Conservation (phyloP, 2,888 invertebrate species). For the Caenorhabditis sp. region DNA sequence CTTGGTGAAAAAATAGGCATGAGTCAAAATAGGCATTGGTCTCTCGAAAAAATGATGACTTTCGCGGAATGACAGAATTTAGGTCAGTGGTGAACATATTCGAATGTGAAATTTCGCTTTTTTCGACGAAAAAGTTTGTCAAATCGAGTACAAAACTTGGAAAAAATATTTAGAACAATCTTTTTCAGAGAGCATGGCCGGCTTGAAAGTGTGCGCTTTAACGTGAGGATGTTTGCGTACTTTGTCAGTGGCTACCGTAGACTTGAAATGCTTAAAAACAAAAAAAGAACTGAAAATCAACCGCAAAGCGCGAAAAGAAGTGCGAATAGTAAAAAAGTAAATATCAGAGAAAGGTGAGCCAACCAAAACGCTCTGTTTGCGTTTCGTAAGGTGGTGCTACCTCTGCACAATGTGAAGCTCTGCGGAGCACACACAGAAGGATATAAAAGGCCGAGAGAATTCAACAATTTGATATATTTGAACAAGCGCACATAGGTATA, state of each 20-base stretch:
- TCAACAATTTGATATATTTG: slow-evolving; percentile 56
- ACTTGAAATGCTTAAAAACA: neutral
- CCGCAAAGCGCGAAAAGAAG: slow-evolving; percentile 9
- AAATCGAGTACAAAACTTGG: too few species aligned
- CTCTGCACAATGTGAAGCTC: slow-evolving; percentile 25
- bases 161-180: too few species aligned
- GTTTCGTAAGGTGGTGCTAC: slow-evolving; percentile 48
- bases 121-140: too few species aligned
- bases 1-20: neutral
- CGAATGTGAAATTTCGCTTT: too few species aligned
- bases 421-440: slow-evolving; percentile 1
- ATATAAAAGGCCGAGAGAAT: neutral
- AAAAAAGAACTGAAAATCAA: neutral
- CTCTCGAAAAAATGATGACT: neutral
- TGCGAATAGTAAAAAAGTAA: slow-evolving; percentile 56
- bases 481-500: slow-evolving; percentile 32
- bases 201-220: neutral
- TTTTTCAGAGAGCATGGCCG: too few species aligned
- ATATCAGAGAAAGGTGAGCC: slow-evolving; percentile 13
- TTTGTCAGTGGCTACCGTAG: neutral
- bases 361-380: slow-evolving; percentile 29
- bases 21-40: neutral
- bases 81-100: too few species aligned
- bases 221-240: neutral
- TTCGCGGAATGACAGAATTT: too few species aligned